phyloP scores from a whole-genome alignment of 53 echinoderm and acorn worm genomes.

The Arbacia lixula region DNA sequence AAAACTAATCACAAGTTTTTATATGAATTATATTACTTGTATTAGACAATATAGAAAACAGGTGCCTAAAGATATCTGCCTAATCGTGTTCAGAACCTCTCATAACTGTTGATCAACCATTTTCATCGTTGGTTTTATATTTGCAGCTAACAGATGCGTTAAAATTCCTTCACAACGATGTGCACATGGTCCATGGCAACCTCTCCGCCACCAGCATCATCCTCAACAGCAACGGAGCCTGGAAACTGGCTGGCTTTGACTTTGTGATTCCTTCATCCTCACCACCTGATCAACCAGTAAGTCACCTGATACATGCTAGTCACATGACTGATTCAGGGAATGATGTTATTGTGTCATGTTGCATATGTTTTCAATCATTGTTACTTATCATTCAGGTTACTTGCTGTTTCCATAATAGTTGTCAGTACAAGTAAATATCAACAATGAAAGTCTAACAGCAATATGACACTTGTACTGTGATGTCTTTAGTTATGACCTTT shows the following conservation, averaged over 20 bases:
- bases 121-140: not conserved
- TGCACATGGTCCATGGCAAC: constrained; percentile 93
- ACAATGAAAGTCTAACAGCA: too few relatives aligned
- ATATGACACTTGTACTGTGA: too few relatives aligned
- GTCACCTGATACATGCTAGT: constrained; percentile 20
- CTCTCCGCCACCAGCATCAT: constrained; percentile 74
- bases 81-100: too few relatives aligned
- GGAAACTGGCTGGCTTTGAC: constrained; percentile 95
- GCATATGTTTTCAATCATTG: too few relatives aligned
- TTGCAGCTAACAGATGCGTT: constrained; percentile 88
- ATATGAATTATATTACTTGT: not conserved
- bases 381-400: too few relatives aligned
- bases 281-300: constrained; percentile 86
- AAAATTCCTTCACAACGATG: constrained; percentile 95
- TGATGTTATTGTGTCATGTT: too few relatives aligned
- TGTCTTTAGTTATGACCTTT: too few relatives aligned
- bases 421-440: too few relatives aligned
- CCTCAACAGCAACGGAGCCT: constrained; percentile 90
- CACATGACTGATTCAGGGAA: not conserved
- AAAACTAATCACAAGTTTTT: too few relatives aligned
- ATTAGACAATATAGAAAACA: not conserved
- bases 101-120: too few relatives aligned
- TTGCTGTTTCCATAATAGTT: too few relatives aligned
- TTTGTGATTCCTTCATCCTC: constrained; percentile 88
- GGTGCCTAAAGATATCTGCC: too few relatives aligned